A percentile compares a stretch with the other conserved stretches of the same genome.
These are phyloP conservation scores for Drosophila fungiperda DNA, from an alignment of 2,888 invertebrate genomes.

Conservation along the genomic window DNA sequence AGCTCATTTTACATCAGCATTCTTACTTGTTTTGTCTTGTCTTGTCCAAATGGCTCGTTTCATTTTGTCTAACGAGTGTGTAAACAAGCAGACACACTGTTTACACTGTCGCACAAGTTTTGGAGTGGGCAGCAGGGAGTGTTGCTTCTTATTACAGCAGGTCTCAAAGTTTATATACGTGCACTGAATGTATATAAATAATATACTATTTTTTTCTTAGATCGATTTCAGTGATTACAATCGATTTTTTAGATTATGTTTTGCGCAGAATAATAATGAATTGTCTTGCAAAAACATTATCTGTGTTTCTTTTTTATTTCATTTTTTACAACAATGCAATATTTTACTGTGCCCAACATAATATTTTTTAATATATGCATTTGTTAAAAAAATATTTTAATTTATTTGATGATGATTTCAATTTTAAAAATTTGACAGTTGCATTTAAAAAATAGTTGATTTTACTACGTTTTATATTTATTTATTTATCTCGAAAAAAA, in stretches of 20 bases:
- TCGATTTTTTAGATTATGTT: neutral
- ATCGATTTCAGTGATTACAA: conserved; percentile 1
- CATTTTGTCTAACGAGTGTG: conserved; percentile 63
- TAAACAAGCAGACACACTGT: conserved; percentile 27
- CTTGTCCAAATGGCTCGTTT: conserved; percentile 60
- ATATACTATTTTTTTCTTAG: neutral
- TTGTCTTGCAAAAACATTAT: neutral
- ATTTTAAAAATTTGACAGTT: neutral
- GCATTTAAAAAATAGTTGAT: no score
- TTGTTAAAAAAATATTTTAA: neutral
- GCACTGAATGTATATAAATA: neutral
- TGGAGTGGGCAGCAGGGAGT: neutral
- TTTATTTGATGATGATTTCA: no score
- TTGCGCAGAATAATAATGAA: neutral
- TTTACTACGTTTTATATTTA: neutral
- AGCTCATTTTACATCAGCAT: no score
- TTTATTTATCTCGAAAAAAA: neutral
- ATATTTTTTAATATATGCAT: neutral
- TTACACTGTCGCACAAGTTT: conserved; percentile 21
- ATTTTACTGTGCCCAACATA: neutral
- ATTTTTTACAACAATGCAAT: neutral
- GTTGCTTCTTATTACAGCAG: neutral
- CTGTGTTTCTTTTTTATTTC: neutral
- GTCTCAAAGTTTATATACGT: conserved; percentile 5
- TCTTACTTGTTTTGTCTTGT: neutral